Conservation (phyloP, 2,888 invertebrate genomes). For the Tuta absoluta region DNA sequence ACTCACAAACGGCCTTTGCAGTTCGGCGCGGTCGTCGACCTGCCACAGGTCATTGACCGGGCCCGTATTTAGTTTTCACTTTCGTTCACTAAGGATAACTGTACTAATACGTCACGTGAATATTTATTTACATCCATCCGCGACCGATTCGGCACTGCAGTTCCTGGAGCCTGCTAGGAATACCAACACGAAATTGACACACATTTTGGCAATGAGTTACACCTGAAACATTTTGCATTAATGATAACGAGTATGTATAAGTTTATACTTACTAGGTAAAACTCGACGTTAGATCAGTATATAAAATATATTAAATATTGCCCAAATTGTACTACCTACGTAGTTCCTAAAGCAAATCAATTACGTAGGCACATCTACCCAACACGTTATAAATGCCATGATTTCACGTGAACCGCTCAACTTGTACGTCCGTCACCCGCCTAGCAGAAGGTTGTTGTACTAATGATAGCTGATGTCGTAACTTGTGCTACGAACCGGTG, state of each 20-base stretch:
- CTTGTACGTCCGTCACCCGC: slow-evolving; percentile 56
- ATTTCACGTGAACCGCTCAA: slow-evolving; percentile 48
- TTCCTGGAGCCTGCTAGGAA: slow-evolving; percentile 60
- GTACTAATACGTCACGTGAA: slow-evolving; percentile 74
- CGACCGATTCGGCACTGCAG: slow-evolving; percentile 44
- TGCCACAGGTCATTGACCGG: slow-evolving; percentile 71
- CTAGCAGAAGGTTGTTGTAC: slow-evolving; percentile 72
- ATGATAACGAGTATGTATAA: not conserved
- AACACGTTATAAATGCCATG: slow-evolving; percentile 56
- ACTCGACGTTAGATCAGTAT: not conserved
- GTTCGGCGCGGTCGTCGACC: slow-evolving; percentile 79
- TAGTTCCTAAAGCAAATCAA: slow-evolving; percentile 35
- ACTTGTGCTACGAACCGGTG: slow-evolving; percentile 67
- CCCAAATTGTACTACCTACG: not conserved
- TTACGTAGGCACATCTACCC: slow-evolving; percentile 33
- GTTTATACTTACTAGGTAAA: not conserved
- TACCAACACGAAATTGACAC: slow-evolving; percentile 48
- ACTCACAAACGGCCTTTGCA: slow-evolving; percentile 81
- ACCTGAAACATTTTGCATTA: not conserved
- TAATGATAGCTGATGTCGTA: slow-evolving; percentile 68
- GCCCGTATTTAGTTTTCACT: slow-evolving; percentile 80
- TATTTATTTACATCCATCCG: slow-evolving; percentile 56
- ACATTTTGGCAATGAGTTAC: slow-evolving; percentile 37
- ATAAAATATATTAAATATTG: not conserved
- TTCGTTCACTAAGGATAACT: slow-evolving; percentile 81